Percentiles rank a stretch among this genome's conserved stretches.
Evolutionary conservation across 2,113 vertebrate species (phyloP).

Genomic region (Lampris megalopsis): DNA sequence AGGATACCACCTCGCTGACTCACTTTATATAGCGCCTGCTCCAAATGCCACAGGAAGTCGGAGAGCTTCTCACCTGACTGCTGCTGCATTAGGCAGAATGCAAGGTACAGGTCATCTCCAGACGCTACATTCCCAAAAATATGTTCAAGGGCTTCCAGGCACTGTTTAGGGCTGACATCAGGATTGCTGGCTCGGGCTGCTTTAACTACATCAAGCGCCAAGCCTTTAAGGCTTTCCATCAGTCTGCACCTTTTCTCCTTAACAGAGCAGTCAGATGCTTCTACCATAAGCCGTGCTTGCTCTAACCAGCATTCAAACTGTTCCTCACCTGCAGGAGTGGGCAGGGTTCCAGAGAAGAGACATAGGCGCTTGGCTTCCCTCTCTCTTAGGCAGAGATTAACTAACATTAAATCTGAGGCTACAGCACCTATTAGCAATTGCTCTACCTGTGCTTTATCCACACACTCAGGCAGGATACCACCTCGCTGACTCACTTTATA

Average conservation of each 20-base stretch:
- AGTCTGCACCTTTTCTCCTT: conserved; percentile 21
- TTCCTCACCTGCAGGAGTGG: conserved; percentile 23
- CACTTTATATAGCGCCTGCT: background rate
- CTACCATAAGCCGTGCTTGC: conserved; percentile 26
- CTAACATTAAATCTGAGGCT: conserved; percentile 9
- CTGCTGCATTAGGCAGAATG: conserved; percentile 28
- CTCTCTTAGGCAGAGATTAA: conserved; percentile 5
- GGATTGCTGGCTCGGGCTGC: background rate
- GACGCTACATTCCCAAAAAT: conserved; percentile 21
- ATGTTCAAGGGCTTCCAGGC: conserved; percentile 16
- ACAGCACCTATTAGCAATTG: conserved; percentile 26
- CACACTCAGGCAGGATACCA: background rate
- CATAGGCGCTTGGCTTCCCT: background rate
- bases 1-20: conserved; percentile 8
- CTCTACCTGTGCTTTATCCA: conserved; percentile 4
- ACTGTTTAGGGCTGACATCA: conserved; percentile 12
- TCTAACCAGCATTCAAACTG: conserved; percentile 28
- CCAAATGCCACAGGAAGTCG: conserved; percentile 18
- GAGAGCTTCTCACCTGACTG: conserved; percentile 16
- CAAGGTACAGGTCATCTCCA: conserved; percentile 33
- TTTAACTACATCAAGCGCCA: conserved; percentile 20
- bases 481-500: conserved; percentile 7
- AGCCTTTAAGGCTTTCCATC: conserved; percentile 22
- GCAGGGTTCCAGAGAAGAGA: conserved; percentile 16
- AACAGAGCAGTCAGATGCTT: conserved; percentile 3